These are phyloP conservation scores for Aporophyla lueneburgensis DNA, from an alignment of 2,888 invertebrate genomes.

Conservation along the genomic window DNA sequence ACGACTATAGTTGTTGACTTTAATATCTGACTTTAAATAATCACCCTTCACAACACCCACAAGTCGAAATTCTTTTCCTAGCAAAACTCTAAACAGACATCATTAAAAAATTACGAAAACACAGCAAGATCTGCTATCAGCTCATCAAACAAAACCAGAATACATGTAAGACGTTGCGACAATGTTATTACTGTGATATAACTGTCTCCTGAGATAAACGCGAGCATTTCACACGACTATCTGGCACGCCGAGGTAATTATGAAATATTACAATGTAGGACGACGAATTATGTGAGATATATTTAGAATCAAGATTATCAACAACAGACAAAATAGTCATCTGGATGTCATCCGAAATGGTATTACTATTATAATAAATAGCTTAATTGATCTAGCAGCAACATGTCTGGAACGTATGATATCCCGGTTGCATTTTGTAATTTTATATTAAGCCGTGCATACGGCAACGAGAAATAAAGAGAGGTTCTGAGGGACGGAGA, in stretches of 20 bases:
- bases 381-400: conserved; percentile 42
- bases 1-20: not conserved
- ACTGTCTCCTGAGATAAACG: conserved; percentile 56
- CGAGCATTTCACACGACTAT: conserved; percentile 63
- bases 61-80: not conserved
- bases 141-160: conserved; percentile 53
- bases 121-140: conserved; percentile 39
- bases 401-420: conserved; percentile 4
- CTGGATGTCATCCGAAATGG: conserved; percentile 16
- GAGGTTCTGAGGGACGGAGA: not conserved
- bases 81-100: not conserved
- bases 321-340: conserved; percentile 21
- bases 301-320: conserved; percentile 45
- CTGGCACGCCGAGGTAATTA: conserved; percentile 67
- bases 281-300: conserved; percentile 66
- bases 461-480: not conserved
- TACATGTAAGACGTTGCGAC: conserved; percentile 54
- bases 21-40: conserved; percentile 6
- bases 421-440: not conserved
- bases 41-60: conserved; percentile 1
- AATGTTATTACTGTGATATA: conserved; percentile 61
- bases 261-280: conserved; percentile 72
- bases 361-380: conserved; percentile 21
- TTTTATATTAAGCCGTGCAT: not conserved
- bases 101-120: not conserved